A percentile compares a stretch with the other conserved stretches of the same genome.
phyloP scores from a whole-genome alignment of 1,140 invertebrate genomes.

The Microplitis demolitor region DNA sequence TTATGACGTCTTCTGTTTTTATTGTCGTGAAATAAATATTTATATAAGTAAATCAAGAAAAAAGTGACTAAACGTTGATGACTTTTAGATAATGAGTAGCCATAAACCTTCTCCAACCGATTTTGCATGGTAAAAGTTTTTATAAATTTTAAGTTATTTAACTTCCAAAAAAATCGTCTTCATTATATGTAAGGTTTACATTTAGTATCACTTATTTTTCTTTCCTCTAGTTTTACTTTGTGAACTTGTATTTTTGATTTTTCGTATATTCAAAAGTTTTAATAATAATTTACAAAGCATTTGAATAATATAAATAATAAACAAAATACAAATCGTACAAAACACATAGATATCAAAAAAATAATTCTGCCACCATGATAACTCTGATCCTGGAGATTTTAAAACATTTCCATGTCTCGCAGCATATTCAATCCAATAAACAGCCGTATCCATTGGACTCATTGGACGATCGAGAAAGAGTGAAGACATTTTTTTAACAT shows the following conservation, averaged over 20 bases:
- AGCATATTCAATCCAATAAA: slow-evolving; percentile 65
- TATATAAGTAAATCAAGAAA: no score
- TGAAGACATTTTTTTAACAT: slow-evolving; percentile 26
- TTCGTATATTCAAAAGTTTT: background rate
- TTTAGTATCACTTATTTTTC: no score
- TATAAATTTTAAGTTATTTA: no score
- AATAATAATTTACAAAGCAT: background rate
- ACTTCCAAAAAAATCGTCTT: no score
- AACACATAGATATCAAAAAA: slow-evolving; percentile 44
- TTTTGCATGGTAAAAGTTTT: no score
- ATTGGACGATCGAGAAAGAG: slow-evolving; percentile 55
- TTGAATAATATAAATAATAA: background rate
- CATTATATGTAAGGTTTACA: no score
- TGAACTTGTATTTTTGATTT: background rate
- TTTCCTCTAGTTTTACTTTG: no score
- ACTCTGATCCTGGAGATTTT: slow-evolving; percentile 37
- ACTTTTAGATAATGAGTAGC: no score
- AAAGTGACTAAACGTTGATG: no score
- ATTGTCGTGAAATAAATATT: no score
- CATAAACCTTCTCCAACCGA: no score
- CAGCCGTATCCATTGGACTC: slow-evolving; percentile 60
- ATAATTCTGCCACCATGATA: slow-evolving; percentile 42
- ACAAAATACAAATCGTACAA: background rate
- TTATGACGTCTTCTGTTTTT: no score
- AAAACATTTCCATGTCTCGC: slow-evolving; percentile 50